Base-by-base conservation (phyloP, 2,113 vertebrate genomes). In the Cariama cristata region DNA sequence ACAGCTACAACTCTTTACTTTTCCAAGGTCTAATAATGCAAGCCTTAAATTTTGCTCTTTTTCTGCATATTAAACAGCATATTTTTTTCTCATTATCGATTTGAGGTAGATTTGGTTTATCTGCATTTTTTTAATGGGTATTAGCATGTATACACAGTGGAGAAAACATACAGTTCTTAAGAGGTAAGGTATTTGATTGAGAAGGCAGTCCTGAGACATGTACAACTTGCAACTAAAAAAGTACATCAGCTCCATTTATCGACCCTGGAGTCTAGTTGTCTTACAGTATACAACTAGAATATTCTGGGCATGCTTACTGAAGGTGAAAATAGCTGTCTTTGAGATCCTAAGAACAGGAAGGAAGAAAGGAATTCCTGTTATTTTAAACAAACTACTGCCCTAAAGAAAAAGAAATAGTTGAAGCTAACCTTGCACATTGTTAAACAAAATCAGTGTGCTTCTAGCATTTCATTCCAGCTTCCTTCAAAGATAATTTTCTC, bases 171-270 rank as follows among this genome's bases (percentile, higher is more conserved):
- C 93, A 96, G 23, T 96, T 97, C 83, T 90, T 97, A 66, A 97
- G 97, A 98, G 98, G 98, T 98, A 98, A 98, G 98, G 79, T 69
- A 55, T 87, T 88, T 67, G 49, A 50, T 76, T 84, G 75, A 94
- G 97, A 79, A 97, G 95, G 97, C 85, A 97, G 89, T 89, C 24
- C 3, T 94, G 93, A 93, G 72, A 83, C 80, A 50, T 53, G 38
- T 73, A 58, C 95, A 93, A 86, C 95, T 96, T 95, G 71, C 53
- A 53, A 14, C 60, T 97, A 72, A 89, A 79, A 94, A 80, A 91
- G 76, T 77, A 27, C 21, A 4, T 93, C 63, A 91, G 52, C 75
- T 90, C 90, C 82, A 33, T 49, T 91, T 94, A 23, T 50, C 30
- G 30, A 16, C 62, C 67, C 79, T 92, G 88, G 44, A 42, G 68